These are phyloP conservation scores for Drosophila mayaguana DNA, from an alignment of 2,888 invertebrate species.

Conservation along the genomic window DNA sequence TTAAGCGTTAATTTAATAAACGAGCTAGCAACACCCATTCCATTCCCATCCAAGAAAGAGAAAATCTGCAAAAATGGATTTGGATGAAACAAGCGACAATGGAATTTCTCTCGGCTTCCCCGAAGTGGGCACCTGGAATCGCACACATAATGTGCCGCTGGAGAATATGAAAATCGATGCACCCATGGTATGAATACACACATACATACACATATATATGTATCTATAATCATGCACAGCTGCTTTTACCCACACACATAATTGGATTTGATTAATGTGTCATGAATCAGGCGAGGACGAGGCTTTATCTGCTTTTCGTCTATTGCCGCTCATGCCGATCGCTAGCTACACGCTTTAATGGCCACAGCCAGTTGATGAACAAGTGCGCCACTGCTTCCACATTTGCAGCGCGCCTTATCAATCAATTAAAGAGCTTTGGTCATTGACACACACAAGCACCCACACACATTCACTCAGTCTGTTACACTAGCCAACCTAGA, in stretches of 20 bases:
- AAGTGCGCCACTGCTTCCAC: conserved; percentile 26
- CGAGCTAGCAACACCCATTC: conserved; percentile 27
- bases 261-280: conserved; percentile 5
- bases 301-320: conserved; percentile 22
- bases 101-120: conserved; percentile 79
- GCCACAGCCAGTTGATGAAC: background rate
- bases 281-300: conserved; percentile 32
- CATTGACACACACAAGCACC: conserved; percentile 62
- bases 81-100: conserved; percentile 77
- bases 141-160: conserved; percentile 87
- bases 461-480: background rate
- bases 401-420: conserved; percentile 54
- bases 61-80: conserved; percentile 55
- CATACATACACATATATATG: background rate
- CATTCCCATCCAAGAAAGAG: background rate
- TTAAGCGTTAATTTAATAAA: conserved; percentile 45
- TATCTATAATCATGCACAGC: background rate
- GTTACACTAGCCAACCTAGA: background rate
- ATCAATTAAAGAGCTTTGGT: conserved; percentile 57
- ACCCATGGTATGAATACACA: conserved; percentile 86
- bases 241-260: background rate
- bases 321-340: conserved; percentile 4
- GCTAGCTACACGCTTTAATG: background rate
- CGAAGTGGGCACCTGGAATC: conserved; percentile 87
- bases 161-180: conserved; percentile 92